phyloP scores from a whole-genome alignment of 1,140 invertebrate species.

The Cotesia vestalis region DNA sequence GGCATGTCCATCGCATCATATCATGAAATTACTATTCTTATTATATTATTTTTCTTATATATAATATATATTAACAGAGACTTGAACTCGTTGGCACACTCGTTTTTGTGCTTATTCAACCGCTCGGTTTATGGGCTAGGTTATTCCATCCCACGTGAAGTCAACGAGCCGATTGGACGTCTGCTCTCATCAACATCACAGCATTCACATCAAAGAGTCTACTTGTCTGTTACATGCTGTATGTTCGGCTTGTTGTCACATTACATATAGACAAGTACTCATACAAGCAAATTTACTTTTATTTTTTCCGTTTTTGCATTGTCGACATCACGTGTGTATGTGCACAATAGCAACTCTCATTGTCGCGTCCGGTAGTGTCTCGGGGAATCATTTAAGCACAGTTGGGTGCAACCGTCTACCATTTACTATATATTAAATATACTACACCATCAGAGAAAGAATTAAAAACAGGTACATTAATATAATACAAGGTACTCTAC shows the following conservation, averaged over 20 bases:
- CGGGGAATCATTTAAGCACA: slow-evolving; percentile 1
- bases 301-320: neutral
- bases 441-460: neutral
- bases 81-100: neutral
- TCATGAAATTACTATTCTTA: too few species aligned
- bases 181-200: slow-evolving; percentile 6
- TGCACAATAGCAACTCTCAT: neutral
- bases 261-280: neutral
- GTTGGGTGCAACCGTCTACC: neutral
- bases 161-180: slow-evolving; percentile 18
- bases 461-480: slow-evolving; percentile 19
- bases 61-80: neutral
- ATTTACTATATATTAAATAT: neutral
- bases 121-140: slow-evolving; percentile 14
- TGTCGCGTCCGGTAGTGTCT: slow-evolving; percentile 18
- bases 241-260: neutral
- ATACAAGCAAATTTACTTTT: too few species aligned
- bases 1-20: neutral
- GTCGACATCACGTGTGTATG: neutral
- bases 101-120: slow-evolving; percentile 5
- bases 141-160: slow-evolving; percentile 14
- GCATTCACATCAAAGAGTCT: slow-evolving; percentile 13
- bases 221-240: neutral
- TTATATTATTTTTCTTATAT: neutral
- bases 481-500: neutral